Conservation (phyloP, 2,888 invertebrate genomes). For the Drosophila nr. perissopoda region DNA sequence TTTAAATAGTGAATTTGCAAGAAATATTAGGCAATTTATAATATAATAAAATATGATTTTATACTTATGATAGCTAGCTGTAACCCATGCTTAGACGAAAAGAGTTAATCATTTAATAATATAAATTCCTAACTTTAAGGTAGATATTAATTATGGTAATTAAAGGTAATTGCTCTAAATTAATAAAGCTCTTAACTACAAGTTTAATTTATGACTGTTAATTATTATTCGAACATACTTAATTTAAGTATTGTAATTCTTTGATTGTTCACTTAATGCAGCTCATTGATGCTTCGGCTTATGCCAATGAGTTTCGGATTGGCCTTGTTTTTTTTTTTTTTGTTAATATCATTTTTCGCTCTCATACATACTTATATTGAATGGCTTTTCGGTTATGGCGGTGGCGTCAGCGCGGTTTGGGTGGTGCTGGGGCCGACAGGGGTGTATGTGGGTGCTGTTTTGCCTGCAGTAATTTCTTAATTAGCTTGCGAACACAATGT, state of each 20-base stretch:
- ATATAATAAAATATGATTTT: background rate
- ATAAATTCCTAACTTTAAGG: background rate
- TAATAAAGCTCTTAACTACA: background rate
- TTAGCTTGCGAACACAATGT: conserved; percentile 80
- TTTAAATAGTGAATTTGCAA: background rate
- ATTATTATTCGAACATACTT: background rate
- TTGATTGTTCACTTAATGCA: conserved; percentile 6
- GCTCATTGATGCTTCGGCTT: conserved; percentile 42
- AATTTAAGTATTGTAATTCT: background rate
- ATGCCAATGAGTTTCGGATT: background rate
- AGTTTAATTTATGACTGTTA: background rate
- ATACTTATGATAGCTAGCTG: background rate
- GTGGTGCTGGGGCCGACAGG: background rate
- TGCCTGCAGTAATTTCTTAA: conserved; percentile 84
- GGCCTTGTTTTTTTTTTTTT: conserved; percentile 32
- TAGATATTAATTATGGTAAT: background rate
- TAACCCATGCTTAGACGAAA: background rate
- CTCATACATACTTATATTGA: conserved; percentile 62
- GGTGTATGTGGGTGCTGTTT: conserved; percentile 53
- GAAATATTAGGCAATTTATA: background rate
- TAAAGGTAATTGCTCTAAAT: background rate
- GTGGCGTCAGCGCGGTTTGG: conserved; percentile 24
- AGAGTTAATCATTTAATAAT: background rate
- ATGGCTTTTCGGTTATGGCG: conserved; percentile 69
- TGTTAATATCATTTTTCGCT: conserved; percentile 69